A percentile compares a stretch with the other conserved stretches of the same genome.
These are phyloP conservation scores for Gavia stellata DNA, from an alignment of 2,113 vertebrate species.

Conservation along the genomic window DNA sequence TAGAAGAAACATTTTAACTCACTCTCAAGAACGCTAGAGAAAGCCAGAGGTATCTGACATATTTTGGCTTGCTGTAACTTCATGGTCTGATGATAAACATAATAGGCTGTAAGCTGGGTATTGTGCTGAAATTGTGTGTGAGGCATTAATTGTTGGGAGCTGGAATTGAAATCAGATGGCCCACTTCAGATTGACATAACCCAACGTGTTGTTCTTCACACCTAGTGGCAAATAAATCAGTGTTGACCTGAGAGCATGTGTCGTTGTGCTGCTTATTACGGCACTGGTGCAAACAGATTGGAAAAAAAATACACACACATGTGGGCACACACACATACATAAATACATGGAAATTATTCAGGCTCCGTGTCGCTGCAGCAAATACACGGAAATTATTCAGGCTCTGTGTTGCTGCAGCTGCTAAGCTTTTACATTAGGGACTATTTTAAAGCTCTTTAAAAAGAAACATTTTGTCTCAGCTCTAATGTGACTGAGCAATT, in stretches of 20 bases:
- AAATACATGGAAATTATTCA: constrained; percentile 23
- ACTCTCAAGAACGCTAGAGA: neutral
- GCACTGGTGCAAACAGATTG: rapidly evolving
- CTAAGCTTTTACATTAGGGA: constrained; percentile 33
- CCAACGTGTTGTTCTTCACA: neutral
- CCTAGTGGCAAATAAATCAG: neutral
- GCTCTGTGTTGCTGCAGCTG: constrained; percentile 50
- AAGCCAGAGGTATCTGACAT: constrained; percentile 9
- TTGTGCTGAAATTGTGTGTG: neutral
- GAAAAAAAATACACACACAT: neutral
- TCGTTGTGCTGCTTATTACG: neutral
- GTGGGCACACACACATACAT: neutral
- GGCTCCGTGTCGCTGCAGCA: neutral
- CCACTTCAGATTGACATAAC: neutral
- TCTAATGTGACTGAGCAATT: neutral
- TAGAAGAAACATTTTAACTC: neutral
- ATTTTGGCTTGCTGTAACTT: constrained; percentile 39
- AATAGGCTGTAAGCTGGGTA: neutral
- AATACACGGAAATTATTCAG: constrained; percentile 33
- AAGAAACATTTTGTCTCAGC: neutral
- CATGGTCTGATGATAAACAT: constrained; percentile 54
- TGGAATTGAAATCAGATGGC: constrained; percentile 33
- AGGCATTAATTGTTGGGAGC: constrained; percentile 29
- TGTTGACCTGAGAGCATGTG: neutral
- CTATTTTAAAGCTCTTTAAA: constrained; percentile 38